phyloP scores from a whole-genome alignment of 1,140 invertebrate genomes.

The Saxidomus purpurata region DNA sequence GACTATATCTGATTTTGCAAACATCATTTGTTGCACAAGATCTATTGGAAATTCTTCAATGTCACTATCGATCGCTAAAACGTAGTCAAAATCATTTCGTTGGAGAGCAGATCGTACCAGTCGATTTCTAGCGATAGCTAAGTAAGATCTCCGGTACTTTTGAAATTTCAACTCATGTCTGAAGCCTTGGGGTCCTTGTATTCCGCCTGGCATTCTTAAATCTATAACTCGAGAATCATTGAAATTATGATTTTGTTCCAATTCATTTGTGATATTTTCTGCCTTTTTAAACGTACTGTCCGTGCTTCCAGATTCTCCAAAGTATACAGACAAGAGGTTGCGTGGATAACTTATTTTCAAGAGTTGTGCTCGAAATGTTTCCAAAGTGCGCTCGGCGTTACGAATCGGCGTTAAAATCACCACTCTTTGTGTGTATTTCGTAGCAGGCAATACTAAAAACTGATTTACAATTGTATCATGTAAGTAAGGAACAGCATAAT shows the following conservation, averaged over 20 bases:
- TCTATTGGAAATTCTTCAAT: conserved; percentile 73
- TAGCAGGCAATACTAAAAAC: conserved; percentile 59
- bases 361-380: conserved; percentile 69
- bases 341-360: conserved; percentile 79
- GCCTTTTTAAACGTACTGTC: conserved; percentile 78
- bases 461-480: conserved; percentile 59
- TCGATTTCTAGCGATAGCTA: conserved; percentile 80
- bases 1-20: conserved; percentile 77
- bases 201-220: conserved; percentile 72
- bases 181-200: conserved; percentile 64
- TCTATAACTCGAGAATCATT: conserved; percentile 67
- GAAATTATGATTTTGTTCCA: conserved; percentile 71
- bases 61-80: conserved; percentile 83
- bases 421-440: conserved; percentile 66
- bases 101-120: conserved; percentile 70
- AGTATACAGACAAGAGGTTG: conserved; percentile 76
- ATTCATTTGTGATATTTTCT: conserved; percentile 58
- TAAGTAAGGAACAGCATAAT: conserved; percentile 68
- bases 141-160: conserved; percentile 72
- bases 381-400: conserved; percentile 73
- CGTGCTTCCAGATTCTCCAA: conserved; percentile 81
- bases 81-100: conserved; percentile 74
- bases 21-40: conserved; percentile 80
- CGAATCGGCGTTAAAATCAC: conserved; percentile 81
- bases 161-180: conserved; percentile 69